Conservation (phyloP, 2,888 invertebrate species). For the Drosophila lutescens region DNA sequence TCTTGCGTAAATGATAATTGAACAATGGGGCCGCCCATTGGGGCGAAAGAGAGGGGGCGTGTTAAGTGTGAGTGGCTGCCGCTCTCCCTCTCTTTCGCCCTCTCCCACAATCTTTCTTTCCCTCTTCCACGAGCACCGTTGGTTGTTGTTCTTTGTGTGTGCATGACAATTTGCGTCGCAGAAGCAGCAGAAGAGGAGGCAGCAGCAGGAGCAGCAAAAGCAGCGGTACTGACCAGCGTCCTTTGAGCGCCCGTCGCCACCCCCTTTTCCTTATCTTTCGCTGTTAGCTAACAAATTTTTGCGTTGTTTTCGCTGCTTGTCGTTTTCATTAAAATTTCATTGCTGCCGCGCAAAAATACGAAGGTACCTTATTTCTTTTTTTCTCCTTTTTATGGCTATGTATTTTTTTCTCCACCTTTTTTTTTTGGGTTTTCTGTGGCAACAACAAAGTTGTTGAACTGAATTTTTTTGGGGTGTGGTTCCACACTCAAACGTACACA, state of each 20-base stretch:
- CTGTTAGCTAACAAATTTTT: constrained; percentile 49
- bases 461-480: constrained; percentile 73
- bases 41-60: constrained; percentile 17
- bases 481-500: constrained; percentile 39
- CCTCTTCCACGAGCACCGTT: not conserved
- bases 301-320: constrained; percentile 55
- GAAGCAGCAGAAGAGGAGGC: constrained; percentile 8
- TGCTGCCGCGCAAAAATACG: constrained; percentile 70
- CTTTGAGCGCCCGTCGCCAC: constrained; percentile 7
- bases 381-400: constrained; percentile 15
- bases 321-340: constrained; percentile 79
- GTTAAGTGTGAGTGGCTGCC: constrained; percentile 8
- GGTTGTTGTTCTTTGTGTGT: constrained; percentile 19
- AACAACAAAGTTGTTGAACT: constrained; percentile 51
- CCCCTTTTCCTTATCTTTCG: constrained; percentile 18
- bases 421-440: constrained; percentile 3
- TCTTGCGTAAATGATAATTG: constrained; percentile 30
- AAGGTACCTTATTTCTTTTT: constrained; percentile 32
- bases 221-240: constrained; percentile 32
- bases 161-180: constrained; percentile 46
- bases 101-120: not conserved
- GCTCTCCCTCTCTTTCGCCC: not conserved
- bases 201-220: constrained; percentile 1
- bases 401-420: constrained; percentile 1
- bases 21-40: constrained; percentile 36